These are phyloP conservation scores for Spea hammondii DNA, from an alignment of 2,797 vertebrate species.

Conservation along the genomic window DNA sequence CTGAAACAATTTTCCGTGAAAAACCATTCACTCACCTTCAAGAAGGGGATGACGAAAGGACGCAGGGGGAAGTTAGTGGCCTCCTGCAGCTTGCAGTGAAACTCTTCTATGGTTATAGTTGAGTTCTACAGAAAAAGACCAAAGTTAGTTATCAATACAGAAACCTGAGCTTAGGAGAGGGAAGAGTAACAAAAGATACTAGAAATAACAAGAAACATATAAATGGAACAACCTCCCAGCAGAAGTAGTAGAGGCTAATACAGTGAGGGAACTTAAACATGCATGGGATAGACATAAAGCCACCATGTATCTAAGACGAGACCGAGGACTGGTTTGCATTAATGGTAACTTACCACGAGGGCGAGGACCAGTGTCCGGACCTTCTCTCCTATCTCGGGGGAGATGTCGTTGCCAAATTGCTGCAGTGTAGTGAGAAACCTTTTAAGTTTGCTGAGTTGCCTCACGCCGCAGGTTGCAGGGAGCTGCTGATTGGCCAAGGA, in stretches of 20 bases:
- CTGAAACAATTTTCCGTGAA: too few relatives aligned
- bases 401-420: conserved; percentile 98
- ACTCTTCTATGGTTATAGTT: conserved; percentile 96
- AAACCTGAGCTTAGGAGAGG: too few relatives aligned
- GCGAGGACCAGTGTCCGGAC: conserved; percentile 93
- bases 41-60: conserved; percentile 95
- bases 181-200: too few relatives aligned
- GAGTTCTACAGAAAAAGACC: conserved; percentile 80
- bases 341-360: conserved; percentile 78
- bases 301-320: too few relatives aligned
- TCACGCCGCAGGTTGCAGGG: conserved; percentile 93
- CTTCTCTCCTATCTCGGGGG: conserved; percentile 96
- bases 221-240: too few relatives aligned
- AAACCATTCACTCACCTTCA: conserved; percentile 79
- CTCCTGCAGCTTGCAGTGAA: conserved; percentile 95
- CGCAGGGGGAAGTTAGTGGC: conserved; percentile 95
- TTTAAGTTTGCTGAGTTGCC: conserved; percentile 98
- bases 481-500: conserved; percentile 96
- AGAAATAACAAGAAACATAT: too few relatives aligned
- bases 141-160: too few relatives aligned
- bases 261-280: too few relatives aligned
- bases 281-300: too few relatives aligned
- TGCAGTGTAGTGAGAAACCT: conserved; percentile 97
- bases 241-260: too few relatives aligned
- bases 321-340: too few relatives aligned